Percentiles rank a stretch among this genome's conserved stretches.
Conservation (phyloP, 2,888 invertebrate genomes). For the Miltochrista miniata region DNA sequence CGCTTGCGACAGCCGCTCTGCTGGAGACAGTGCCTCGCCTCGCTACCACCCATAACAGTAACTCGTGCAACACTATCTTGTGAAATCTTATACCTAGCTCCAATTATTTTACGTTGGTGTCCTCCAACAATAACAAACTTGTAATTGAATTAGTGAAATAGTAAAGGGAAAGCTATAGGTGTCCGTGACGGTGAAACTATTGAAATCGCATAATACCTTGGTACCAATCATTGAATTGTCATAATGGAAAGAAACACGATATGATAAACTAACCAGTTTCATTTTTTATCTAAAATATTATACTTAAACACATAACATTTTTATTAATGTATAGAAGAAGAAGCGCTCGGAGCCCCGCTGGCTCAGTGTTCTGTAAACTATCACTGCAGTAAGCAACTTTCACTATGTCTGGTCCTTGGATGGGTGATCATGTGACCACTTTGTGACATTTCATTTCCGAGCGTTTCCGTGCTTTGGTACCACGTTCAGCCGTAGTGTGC, state of each 20-base stretch:
- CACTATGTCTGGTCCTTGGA: no score
- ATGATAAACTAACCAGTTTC: background rate
- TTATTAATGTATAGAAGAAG: background rate
- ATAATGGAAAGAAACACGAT: background rate
- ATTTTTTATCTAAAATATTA: no score
- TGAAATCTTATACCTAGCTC: slow-evolving; percentile 60
- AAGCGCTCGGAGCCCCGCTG: no score
- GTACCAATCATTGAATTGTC: slow-evolving; percentile 5
- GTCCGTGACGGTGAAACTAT: slow-evolving; percentile 44
- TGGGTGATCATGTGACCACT: no score
- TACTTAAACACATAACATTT: background rate
- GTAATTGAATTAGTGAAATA: slow-evolving; percentile 56
- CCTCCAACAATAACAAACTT: slow-evolving; percentile 55
- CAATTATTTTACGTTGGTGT: slow-evolving; percentile 61
- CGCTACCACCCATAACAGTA: slow-evolving; percentile 38
- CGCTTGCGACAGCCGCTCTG: slow-evolving; percentile 64
- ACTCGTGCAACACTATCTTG: slow-evolving; percentile 69
- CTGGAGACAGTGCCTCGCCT: slow-evolving; percentile 46
- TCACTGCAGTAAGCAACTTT: no score
- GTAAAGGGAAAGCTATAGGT: slow-evolving; percentile 43
- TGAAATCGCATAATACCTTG: slow-evolving; percentile 17
- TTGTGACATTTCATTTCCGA: no score
- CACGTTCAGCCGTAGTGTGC: no score
- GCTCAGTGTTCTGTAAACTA: no score
- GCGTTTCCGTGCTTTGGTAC: no score